Evolutionary conservation across 1,140 invertebrate species (phyloP).

Genomic region (Rhagoletis pomonella): DNA sequence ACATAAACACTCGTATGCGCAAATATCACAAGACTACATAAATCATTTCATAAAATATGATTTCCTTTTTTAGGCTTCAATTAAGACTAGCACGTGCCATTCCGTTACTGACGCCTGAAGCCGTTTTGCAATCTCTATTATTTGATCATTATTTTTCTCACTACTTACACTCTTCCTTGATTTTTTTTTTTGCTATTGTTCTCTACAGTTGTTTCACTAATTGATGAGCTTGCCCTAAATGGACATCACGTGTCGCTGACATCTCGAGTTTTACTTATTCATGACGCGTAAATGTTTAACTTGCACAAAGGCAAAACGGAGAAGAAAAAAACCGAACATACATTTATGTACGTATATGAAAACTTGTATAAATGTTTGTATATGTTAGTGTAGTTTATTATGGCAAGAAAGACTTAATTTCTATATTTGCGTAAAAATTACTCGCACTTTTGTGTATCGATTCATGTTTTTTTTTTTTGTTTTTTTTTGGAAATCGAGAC

Average conservation of each 20-base stretch:
- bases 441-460: neutral
- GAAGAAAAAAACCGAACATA: neutral
- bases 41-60: neutral
- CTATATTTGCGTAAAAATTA: neutral
- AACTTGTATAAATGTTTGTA: neutral
- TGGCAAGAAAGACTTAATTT: neutral
- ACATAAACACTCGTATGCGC: neutral
- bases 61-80: neutral
- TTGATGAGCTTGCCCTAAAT: slow-evolving; percentile 53
- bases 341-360: neutral
- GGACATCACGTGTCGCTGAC: slow-evolving; percentile 51
- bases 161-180: neutral
- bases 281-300: neutral
- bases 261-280: neutral
- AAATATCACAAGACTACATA: neutral
- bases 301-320: neutral
- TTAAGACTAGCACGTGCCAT: neutral
- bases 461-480: neutral
- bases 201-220: slow-evolving; percentile 45
- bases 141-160: slow-evolving; percentile 25
- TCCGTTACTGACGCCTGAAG: neutral
- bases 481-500: neutral
- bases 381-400: no score
- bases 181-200: neutral
- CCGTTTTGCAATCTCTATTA: slow-evolving; percentile 36